Base-by-base conservation (phyloP, 2,797 vertebrate species). In the Oryzias sinensis region DNA sequence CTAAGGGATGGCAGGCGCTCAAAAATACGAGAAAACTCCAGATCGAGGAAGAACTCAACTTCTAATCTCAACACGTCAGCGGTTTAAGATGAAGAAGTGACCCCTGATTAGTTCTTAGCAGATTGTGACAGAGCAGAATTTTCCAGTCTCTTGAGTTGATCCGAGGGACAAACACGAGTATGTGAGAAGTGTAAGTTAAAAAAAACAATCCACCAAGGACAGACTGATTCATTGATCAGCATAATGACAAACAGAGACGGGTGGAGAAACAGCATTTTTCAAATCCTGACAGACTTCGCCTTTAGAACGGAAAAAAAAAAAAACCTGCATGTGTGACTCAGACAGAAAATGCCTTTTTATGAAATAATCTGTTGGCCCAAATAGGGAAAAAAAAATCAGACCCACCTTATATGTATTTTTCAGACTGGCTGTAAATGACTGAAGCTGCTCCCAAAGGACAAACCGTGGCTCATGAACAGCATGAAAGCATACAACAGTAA, bases 131-230 rank as follows among this genome's bases (percentile, higher is more conserved):
- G 22, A 41, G 54, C 48, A 62, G 45, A 43, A 56, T 62, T 82
- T 84, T 73, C 70, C 76, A 75, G 44, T 51, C 69, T 55, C 59
- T 62, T 65, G 25, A 67, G 82, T 86, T 86, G 43, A 51, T 33
- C 47, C 18, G 9, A 41, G 63, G 56, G 60, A 54, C 54, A 51
- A 73, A 74, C 50, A 53, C 5, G 27, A 49, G 63, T 55, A 51
- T 16, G 42, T 42, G 14, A 15, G 7, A 62, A 22, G 18, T 17
- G 20, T 41, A 9, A 43, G 41, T 48, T 5, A 43, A 33, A 25
- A 17, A 60, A 81, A 79, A 59, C 20, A 18, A 8, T 70, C 56
- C 70, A 61, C 37, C 53, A 50, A 47, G 2, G 66, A 72, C 59
- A 69, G 46, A 49, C 59, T 61, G 64, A 71, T 62, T 25, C 65